Conservation (phyloP, 1,140 invertebrate species). For the Aphis gossypii region DNA sequence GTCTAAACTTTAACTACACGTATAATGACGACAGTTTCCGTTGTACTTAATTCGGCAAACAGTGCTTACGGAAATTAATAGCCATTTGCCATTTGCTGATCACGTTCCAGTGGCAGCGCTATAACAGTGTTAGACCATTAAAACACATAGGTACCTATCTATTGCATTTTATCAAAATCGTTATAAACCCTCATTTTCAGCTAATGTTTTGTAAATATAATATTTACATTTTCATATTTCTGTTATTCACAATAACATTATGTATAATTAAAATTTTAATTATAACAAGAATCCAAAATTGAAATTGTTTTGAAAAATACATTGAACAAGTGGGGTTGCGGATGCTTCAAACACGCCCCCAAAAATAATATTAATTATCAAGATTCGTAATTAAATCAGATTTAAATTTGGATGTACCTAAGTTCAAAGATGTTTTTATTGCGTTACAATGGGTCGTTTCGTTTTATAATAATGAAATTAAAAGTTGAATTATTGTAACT, state of each 20-base stretch:
- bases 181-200: not conserved
- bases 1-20: constrained; percentile 24
- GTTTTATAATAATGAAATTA: not conserved
- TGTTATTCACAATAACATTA: not conserved
- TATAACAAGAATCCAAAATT: not conserved
- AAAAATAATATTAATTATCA: not conserved
- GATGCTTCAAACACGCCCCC: not conserved
- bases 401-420: not conserved
- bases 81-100: constrained; percentile 15
- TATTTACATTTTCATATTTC: not conserved
- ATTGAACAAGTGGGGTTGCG: not conserved
- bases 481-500: not conserved
- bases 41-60: constrained; percentile 38
- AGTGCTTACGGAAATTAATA: constrained; percentile 24
- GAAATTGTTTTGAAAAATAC: not conserved
- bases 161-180: not conserved
- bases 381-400: not conserved
- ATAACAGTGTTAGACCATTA: not conserved
- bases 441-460: constrained; percentile 2
- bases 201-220: constrained; percentile 6
- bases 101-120: not conserved
- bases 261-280: constrained; percentile 10
- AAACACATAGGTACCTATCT: not conserved
- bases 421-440: not conserved
- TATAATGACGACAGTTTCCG: not conserved